Evolutionary conservation across 1,140 invertebrate species (phyloP).

Genomic region (Drosophila punjabiensis): DNA sequence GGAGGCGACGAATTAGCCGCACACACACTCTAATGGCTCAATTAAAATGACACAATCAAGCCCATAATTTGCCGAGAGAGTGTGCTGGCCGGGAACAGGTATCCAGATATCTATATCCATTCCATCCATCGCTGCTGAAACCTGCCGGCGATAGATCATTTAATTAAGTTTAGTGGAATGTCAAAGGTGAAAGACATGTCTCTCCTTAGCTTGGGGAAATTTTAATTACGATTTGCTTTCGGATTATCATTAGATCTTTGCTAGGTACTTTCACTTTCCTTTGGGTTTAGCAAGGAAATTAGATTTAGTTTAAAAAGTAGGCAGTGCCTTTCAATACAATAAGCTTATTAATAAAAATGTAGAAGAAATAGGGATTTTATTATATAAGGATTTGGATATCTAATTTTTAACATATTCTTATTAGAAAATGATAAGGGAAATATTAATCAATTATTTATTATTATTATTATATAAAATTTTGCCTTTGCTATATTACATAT

Average conservation of each 20-base stretch:
- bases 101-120: background rate
- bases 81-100: slow-evolving; percentile 33
- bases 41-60: slow-evolving; percentile 68
- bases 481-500: no score
- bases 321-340: background rate
- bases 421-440: no score
- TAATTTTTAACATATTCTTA: no score
- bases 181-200: slow-evolving; percentile 41
- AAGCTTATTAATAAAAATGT: background rate
- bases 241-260: slow-evolving; percentile 15
- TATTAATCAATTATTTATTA: no score
- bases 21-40: slow-evolving; percentile 61
- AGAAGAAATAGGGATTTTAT: background rate
- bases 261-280: slow-evolving; percentile 17
- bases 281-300: background rate
- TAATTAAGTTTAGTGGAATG: slow-evolving; percentile 38
- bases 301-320: background rate
- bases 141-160: slow-evolving; percentile 27
- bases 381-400: no score
- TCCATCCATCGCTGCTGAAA: slow-evolving; percentile 8
- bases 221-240: slow-evolving; percentile 27
- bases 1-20: slow-evolving; percentile 24
- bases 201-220: background rate
- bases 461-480: no score
- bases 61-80: slow-evolving; percentile 19